Evolutionary conservation across 1,140 invertebrate species (phyloP), one percentile per base, ranked within the genome.

Genomic region (Radopholus similis): DNA sequence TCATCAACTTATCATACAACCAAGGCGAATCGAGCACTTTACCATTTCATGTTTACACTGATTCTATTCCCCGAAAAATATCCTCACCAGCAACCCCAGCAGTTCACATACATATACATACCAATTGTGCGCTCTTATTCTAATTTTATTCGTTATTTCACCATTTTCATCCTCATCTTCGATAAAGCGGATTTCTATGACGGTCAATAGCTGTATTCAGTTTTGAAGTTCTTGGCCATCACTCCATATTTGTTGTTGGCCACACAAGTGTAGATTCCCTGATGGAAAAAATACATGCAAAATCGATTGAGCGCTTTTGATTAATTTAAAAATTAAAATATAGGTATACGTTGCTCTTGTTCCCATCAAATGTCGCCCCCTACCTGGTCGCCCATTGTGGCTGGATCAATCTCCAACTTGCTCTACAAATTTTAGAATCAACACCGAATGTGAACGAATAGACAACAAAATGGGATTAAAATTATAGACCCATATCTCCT

Each of bases 181-280:
- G n/a, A n/a, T n/a, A n/a, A n/a, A n/a, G n/a, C n/a, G n/a, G n/a
- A n/a, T n/a, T n/a, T n/a, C n/a, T n/a, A n/a, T n/a, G n/a, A n/a
- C n/a, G n/a, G n/a, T n/a, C n/a, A n/a, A n/a, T 81, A 81, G 28
- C 72, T 76, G 56, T 81, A 81, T 67, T 81, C 78, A 8, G 79
- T 79, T 72, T 81, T 81, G 54, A 81, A 81, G 64, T 81, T 81
- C 57, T 81, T 81, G 18, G 78, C 78, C 78, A 81, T 81, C 6
- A 77, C 72, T 42, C 78, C 78, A 30, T 74, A 64, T 40, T 81
- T 72, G 63, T 81, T 81, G 42, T 82, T 81, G 2, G 79, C 80
- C n/a, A 81, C 80, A 60, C 78, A 80, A 1, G 79, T 76, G 55
- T 80, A 80, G 5, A 78, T 66, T 34, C 38, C 32, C 44, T 30